Conservation (phyloP, 2,797 vertebrate species). For the Meda fulgida region DNA sequence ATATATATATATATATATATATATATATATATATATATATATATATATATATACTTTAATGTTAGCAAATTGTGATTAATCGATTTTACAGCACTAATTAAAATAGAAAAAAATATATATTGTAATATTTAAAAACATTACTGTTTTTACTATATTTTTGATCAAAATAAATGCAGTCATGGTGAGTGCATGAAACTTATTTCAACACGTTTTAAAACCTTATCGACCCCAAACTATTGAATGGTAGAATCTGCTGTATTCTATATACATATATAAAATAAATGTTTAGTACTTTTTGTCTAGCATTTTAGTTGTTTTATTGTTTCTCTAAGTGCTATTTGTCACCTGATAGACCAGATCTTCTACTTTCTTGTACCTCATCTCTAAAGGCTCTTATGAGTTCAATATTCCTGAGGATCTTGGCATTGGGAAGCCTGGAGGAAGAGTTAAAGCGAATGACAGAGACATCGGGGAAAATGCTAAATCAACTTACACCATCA, state of each 20-base stretch:
- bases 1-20: too few relatives aligned
- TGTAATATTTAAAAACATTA: background rate
- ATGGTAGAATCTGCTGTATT: background rate
- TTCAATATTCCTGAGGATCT: slow-evolving; percentile 94
- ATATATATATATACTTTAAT: too few relatives aligned
- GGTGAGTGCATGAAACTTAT: background rate
- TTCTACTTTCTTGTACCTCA: slow-evolving; percentile 26
- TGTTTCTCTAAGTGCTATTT: background rate
- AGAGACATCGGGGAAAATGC: slow-evolving; percentile 94
- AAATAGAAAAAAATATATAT: background rate
- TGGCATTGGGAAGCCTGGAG: slow-evolving; percentile 85
- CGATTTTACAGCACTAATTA: too few relatives aligned
- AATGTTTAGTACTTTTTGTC: background rate
- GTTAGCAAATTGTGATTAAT: too few relatives aligned
- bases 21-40: too few relatives aligned
- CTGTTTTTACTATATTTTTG: background rate
- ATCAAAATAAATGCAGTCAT: background rate
- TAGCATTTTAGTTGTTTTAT: background rate
- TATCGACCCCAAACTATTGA: background rate
- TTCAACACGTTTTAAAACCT: background rate
- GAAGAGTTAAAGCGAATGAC: slow-evolving; percentile 93
- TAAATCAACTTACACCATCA: slow-evolving; percentile 90
- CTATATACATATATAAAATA: background rate
- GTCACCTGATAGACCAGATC: slow-evolving; percentile 7
- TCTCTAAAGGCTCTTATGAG: slow-evolving; percentile 88